phyloP scores from a whole-genome alignment of 2,113 vertebrate genomes.

The Numenius arquata region DNA sequence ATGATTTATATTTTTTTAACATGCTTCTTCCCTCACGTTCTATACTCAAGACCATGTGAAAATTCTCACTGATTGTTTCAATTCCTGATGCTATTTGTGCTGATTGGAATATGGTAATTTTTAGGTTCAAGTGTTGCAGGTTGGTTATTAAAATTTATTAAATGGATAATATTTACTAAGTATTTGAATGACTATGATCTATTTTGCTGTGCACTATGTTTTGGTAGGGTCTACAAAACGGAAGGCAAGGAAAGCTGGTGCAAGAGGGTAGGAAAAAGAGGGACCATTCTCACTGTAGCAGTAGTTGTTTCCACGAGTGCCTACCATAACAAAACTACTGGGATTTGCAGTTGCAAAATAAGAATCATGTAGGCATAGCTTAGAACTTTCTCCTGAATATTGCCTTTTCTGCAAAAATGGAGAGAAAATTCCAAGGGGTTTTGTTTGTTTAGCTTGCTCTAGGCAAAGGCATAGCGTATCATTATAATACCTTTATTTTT shows the following conservation, averaged over 20 bases:
- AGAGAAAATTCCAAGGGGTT: background rate
- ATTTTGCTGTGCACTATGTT: background rate
- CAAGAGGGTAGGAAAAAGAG: background rate
- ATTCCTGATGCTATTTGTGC: background rate
- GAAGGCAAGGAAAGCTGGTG: background rate
- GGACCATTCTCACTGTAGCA: background rate
- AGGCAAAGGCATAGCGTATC: background rate
- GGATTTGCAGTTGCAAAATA: background rate
- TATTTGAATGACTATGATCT: background rate
- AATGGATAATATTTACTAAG: background rate
- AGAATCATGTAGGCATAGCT: background rate
- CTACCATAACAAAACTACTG: background rate
- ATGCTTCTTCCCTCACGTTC: background rate
- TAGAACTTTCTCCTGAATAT: background rate
- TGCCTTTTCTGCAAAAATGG: background rate
- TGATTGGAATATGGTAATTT: background rate
- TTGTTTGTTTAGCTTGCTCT: background rate
- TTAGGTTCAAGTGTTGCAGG: background rate
- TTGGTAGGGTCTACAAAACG: background rate
- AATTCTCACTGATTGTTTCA: background rate
- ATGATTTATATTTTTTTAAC: background rate
- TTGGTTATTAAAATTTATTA: background rate
- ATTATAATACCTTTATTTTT: background rate
- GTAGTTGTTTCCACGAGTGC: background rate
- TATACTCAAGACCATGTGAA: background rate